A percentile compares a stretch with the other conserved stretches of the same genome.
Evolutionary conservation across 2,888 invertebrate genomes (phyloP).

Genomic region (Salticus scenicus): DNA sequence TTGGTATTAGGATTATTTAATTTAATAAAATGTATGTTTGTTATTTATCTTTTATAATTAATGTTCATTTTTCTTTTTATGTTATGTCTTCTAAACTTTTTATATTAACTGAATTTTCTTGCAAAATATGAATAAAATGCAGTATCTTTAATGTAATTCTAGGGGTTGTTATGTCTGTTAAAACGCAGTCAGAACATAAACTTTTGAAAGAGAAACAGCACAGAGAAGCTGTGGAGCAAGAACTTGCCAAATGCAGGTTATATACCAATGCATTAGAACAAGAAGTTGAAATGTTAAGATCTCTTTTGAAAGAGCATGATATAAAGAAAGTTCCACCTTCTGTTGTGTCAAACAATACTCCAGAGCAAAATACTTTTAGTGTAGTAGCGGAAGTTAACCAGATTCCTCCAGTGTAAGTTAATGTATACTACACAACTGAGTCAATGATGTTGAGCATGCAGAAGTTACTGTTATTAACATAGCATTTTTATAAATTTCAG

Average conservation of each 20-base stretch:
- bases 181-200: slow-evolving; percentile 75
- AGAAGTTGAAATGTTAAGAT: slow-evolving; percentile 75
- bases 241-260: slow-evolving; percentile 75
- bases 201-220: slow-evolving; percentile 74
- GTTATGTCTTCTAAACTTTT: too few species aligned
- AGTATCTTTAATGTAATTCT: too few species aligned
- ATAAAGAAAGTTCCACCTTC: slow-evolving; percentile 72
- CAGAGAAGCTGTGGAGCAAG: slow-evolving; percentile 75
- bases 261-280: slow-evolving; percentile 75
- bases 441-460: too few species aligned
- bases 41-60: too few species aligned
- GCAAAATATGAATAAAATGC: too few species aligned
- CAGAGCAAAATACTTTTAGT: slow-evolving; percentile 41
- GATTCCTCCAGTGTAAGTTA: neutral
- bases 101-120: too few species aligned
- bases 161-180: slow-evolving; percentile 74
- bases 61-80: too few species aligned
- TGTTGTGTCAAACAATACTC: slow-evolving; percentile 25
- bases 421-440: too few species aligned
- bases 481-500: too few species aligned
- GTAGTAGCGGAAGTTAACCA: slow-evolving; percentile 67
- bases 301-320: slow-evolving; percentile 75
- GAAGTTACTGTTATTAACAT: too few species aligned
- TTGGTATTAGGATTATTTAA: too few species aligned
- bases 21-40: too few species aligned